Conservation (phyloP, 2,797 vertebrate species). For the Gouania willdenowi region DNA sequence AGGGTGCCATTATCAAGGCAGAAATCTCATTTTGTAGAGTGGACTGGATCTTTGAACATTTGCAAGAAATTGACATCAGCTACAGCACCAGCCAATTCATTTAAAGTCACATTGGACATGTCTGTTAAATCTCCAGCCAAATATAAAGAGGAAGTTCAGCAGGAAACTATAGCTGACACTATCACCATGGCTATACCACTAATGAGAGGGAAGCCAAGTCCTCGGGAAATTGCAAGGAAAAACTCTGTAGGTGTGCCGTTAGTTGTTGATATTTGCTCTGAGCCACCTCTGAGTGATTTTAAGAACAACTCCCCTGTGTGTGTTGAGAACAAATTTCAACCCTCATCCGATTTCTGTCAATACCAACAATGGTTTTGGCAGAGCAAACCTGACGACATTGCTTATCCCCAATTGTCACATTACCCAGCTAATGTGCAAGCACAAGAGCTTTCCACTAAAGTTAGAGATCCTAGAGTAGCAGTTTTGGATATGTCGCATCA, state of each 20-base stretch:
- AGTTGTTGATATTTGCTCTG: constrained; percentile 37
- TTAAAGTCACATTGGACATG: constrained; percentile 49
- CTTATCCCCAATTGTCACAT: constrained; percentile 5
- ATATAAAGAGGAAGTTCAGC: constrained; percentile 1
- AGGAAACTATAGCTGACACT: not conserved
- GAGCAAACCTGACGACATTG: constrained; percentile 5
- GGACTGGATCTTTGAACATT: constrained; percentile 20
- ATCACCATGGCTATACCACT: constrained; percentile 47
- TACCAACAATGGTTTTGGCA: constrained; percentile 17
- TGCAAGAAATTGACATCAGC: constrained; percentile 12
- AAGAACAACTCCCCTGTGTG: not conserved
- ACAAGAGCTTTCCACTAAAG: constrained; percentile 15
- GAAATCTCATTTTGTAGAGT: constrained; percentile 12
- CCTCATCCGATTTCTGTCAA: constrained; percentile 6
- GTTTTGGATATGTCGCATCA: constrained; percentile 70
- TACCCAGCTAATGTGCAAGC: not conserved
- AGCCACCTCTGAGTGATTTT: constrained; percentile 11
- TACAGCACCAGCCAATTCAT: constrained; percentile 43
- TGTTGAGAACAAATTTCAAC: constrained; percentile 2
- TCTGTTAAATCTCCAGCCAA: constrained; percentile 27
- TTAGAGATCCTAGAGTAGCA: constrained; percentile 56
- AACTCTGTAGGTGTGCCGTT: constrained; percentile 52
- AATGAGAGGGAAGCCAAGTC: constrained; percentile 39
- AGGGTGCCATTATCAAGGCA: constrained; percentile 15
- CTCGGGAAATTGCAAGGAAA: constrained; percentile 32